Evolutionary conservation across 2,797 vertebrate genomes (phyloP), one percentile per base, ranked within the genome.

Genomic region (Oryzias dopingdopingensis): DNA sequence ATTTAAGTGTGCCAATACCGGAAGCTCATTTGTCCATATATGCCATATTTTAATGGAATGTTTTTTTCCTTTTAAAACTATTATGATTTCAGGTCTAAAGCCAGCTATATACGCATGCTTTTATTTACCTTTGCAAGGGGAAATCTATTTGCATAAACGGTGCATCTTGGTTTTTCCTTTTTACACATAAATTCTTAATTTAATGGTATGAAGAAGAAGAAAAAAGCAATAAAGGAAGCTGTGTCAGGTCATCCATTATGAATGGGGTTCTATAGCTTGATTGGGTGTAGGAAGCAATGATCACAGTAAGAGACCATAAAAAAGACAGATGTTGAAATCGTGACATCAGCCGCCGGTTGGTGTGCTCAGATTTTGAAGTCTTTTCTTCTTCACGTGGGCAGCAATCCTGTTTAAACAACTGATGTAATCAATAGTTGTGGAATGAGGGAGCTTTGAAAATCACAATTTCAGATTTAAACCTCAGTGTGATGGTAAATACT

Each of bases 251-350:
- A 22, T 44, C 43, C 12, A 59, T 59, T 24, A 49, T 43, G 42
- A 49, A 52, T 40, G 52, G 32, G 24, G 8, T 24, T 47, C 53
- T 62, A 47, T 18, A n/a, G 22, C 42, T 48, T 47, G 50, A 52
- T 37, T 22, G 16, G 26, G 32, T 47, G 43, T 22, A 29, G 20
- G 41, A 56, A 63, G 40, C 26, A n/a, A 18, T 42, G 26, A 45
- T 45, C 43, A 53, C 46, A 23, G 42, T 43, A 50, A 51, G 20
- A 45, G 29, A 45, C 32, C 50, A 23, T 40, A 6, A 14, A 24
- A 61, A 56, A 64, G 42, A 45, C 44, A 23, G 14, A 29, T 6
- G 14, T 6, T 43, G 24, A 15, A 41, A 23, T 16, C 0, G 24
- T 50, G 52, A 44, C 41, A 42, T 54, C 45, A 41, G 44, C 18